phyloP scores from a whole-genome alignment of 2,888 invertebrate species.

The Patella depressa region DNA sequence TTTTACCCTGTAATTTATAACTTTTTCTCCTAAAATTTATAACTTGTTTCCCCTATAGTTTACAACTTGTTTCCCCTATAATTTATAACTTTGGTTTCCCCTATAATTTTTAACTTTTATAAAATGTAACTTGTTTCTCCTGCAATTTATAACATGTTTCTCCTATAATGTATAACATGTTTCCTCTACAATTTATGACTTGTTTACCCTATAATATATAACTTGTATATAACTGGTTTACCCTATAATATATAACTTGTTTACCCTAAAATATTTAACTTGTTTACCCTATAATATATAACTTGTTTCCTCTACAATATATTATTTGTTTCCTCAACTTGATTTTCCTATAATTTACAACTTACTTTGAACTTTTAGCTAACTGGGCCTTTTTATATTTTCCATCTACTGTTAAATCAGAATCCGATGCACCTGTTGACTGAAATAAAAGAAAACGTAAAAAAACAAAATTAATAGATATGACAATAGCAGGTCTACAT shows the following conservation, averaged over 20 bases:
- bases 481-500: too few relatives aligned
- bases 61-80: background rate
- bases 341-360: background rate
- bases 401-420: constrained; percentile 7
- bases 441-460: too few relatives aligned
- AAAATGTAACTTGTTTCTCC: background rate
- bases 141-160: background rate
- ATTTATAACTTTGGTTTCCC: background rate
- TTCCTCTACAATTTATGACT: background rate
- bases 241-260: background rate
- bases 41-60: background rate
- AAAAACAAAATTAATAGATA: background rate
- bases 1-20: background rate
- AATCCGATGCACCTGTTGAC: background rate
- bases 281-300: background rate
- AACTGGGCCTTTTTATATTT: constrained; percentile 30
- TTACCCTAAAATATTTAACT: background rate
- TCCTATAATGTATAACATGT: background rate
- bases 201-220: background rate
- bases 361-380: constrained; percentile 35
- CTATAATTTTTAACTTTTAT: background rate
- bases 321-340: background rate
- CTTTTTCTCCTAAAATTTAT: background rate
- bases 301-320: background rate
- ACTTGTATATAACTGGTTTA: too few relatives aligned